Base-by-base conservation (phyloP, 2,797 vertebrate genomes). In the Limosa lapponica region DNA sequence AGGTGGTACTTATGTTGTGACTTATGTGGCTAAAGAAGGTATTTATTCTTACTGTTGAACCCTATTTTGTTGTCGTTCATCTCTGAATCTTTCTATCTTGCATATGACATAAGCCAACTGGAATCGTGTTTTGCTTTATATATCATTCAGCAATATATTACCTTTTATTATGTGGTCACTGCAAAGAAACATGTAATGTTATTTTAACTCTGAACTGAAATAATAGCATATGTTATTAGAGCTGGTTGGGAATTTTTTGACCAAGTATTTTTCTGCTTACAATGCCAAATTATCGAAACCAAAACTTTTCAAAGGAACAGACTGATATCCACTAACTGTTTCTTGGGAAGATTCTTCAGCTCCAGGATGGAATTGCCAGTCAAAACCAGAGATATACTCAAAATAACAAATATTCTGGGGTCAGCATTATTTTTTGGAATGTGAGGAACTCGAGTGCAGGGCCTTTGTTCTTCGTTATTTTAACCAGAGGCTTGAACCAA, bases 161-260 rank as follows among this genome's bases (percentile, higher is more conserved):
- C 58, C 86, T 91, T 90, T 83, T 71, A 66, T 66, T 79, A 79
- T 59, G 67, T 48, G 58, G 51, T 82, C 44, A 46, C 59, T 96
- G 82, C 84, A 51, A 81, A 96, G 72, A 81, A 88, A 78, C 16
- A 20, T 93, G 67, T 91, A 73, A 88, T 89, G 80, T 84, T 90
- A 55, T 62, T 86, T 87, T 72, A 94, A 88, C 51, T 78, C 72
- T 88, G 80, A 90, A 79, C 59, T 69, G 75, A 69, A 96, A 78
- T 83, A 75, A 72, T 46, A 66, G 8, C 27, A 0, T 82, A 70
- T 93, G 87, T 95, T 92, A 44, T 59, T 93, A 96, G 95, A 96
- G 95, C 94, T 97, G 96, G 95, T 89, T 96, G 94, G 96, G 95
- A 96, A 95, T 54, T 81, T 82, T 93, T 86, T 80, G 3, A 58